A percentile compares a stretch with the other conserved stretches of the same genome.
phyloP scores from a whole-genome alignment of 2,797 vertebrate genomes.

The Numenius phaeopus region DNA sequence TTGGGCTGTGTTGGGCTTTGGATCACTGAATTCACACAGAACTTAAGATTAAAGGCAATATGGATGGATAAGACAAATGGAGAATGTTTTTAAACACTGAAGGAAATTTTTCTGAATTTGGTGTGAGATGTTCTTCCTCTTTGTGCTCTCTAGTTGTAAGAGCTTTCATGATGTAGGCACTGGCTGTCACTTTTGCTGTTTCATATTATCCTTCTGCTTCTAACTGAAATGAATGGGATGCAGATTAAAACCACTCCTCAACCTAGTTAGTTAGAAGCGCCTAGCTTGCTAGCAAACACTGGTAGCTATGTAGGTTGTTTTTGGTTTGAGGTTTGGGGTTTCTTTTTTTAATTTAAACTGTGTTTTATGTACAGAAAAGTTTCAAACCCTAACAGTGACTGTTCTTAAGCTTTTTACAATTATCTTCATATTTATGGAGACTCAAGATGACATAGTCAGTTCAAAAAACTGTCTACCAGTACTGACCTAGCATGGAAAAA shows the following conservation, averaged over 20 bases:
- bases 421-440: slow-evolving; percentile 8
- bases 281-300: neutral
- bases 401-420: neutral
- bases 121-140: slow-evolving; percentile 21
- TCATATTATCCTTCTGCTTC: slow-evolving; percentile 3
- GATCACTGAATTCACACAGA: neutral
- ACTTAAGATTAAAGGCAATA: slow-evolving; percentile 13
- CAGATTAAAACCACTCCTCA: slow-evolving; percentile 38
- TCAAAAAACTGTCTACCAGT: slow-evolving; percentile 33
- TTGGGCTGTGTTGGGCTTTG: neutral
- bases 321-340: neutral
- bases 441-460: neutral
- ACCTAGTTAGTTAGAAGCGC: neutral
- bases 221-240: slow-evolving; percentile 33
- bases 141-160: neutral
- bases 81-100: slow-evolving; percentile 1
- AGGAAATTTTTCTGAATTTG: slow-evolving; percentile 42
- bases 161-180: slow-evolving; percentile 6
- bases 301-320: neutral
- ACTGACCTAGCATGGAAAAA: slow-evolving; percentile 42
- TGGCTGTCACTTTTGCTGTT: slow-evolving; percentile 24
- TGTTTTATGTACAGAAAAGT: neutral
- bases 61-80: neutral
- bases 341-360: neutral
- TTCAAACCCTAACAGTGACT: neutral